phyloP scores from a whole-genome alignment of 2,113 vertebrate species.

The Ursus arctos region DNA sequence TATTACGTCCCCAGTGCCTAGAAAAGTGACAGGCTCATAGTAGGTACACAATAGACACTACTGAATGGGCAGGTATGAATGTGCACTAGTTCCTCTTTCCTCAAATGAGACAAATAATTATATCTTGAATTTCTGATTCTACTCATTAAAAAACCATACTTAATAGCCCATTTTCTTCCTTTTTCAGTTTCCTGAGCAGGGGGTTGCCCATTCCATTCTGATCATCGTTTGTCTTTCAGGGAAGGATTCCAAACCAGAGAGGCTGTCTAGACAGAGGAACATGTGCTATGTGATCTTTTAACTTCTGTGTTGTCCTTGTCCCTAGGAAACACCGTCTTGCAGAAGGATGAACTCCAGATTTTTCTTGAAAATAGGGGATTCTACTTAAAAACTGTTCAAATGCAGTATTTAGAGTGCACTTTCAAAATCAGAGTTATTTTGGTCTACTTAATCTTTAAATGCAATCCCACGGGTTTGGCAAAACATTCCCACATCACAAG shows the following conservation, averaged over 20 bases:
- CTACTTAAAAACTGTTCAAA: neutral
- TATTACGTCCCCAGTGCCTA: neutral
- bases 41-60: neutral
- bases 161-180: neutral
- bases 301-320: neutral
- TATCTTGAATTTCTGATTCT: neutral
- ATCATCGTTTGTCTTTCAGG: neutral
- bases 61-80: neutral
- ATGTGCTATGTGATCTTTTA: neutral
- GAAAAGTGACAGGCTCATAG: neutral
- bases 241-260: neutral
- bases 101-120: neutral
- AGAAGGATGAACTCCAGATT: neutral
- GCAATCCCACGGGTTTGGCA: neutral
- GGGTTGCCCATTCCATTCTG: neutral
- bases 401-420: neutral
- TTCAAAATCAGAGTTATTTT: conserved; percentile 37
- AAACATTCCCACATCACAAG: neutral
- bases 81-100: neutral
- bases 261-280: neutral
- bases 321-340: conserved; percentile 13
- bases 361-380: neutral
- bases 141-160: neutral
- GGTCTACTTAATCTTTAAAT: conserved; percentile 9
- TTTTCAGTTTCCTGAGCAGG: neutral